Evolutionary conservation across 2,113 vertebrate species (phyloP).

Genomic region (Malurus elegans): DNA sequence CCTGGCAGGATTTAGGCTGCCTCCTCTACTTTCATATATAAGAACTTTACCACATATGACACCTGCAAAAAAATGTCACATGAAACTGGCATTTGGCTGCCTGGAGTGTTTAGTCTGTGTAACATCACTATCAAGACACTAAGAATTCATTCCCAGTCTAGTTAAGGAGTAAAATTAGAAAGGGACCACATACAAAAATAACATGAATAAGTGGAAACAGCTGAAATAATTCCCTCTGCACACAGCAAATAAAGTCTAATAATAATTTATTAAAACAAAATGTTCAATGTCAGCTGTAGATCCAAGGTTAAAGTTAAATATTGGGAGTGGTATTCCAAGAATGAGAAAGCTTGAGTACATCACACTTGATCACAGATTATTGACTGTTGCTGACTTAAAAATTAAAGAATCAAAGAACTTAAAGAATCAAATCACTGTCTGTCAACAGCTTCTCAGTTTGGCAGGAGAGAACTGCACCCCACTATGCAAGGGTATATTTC

Average conservation of each 20-base stretch:
- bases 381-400: not conserved
- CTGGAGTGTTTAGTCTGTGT: constrained; percentile 22
- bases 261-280: constrained; percentile 53
- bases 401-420: not conserved
- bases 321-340: not conserved
- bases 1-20: not conserved
- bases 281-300: constrained; percentile 11
- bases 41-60: constrained; percentile 9
- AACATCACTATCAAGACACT: constrained; percentile 3
- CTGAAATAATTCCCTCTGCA: constrained; percentile 52
- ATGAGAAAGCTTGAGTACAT: not conserved
- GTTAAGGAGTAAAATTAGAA: constrained; percentile 59
- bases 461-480: not conserved
- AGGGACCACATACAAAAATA: constrained; percentile 41
- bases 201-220: constrained; percentile 56
- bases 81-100: constrained; percentile 26
- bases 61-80: constrained; percentile 19
- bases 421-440: not conserved
- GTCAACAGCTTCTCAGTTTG: not conserved
- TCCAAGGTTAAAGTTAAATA: not conserved
- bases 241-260: constrained; percentile 31
- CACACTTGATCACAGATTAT: not conserved
- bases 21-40: constrained; percentile 9
- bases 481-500: fast-evolving
- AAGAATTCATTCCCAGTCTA: constrained; percentile 27